Percentiles rank a stretch among this genome's conserved stretches.
Evolutionary conservation across 2,888 invertebrate species (phyloP).

Genomic region (Cephus pygmeus): DNA sequence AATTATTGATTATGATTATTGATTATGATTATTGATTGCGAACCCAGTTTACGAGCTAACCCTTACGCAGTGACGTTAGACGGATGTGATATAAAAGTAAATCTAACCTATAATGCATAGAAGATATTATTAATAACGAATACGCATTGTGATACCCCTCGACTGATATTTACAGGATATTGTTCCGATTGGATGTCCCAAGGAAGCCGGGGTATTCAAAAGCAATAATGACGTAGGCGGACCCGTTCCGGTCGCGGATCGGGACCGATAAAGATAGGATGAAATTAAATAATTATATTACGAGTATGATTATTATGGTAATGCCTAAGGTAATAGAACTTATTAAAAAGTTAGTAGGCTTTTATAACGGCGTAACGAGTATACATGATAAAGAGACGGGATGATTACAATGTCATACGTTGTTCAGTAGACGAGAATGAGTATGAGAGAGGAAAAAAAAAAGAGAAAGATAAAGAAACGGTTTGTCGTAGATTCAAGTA

Average conservation of each 20-base stretch:
- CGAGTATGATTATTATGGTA: conserved; percentile 7
- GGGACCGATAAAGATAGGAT: conserved; percentile 39
- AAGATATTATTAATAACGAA: conserved; percentile 27
- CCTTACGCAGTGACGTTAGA: conserved; percentile 32
- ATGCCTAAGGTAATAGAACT: conserved; percentile 1
- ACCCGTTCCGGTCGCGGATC: conserved; percentile 37
- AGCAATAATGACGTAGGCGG: conserved; percentile 63
- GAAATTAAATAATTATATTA: conserved; percentile 13
- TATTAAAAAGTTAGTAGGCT: conserved; percentile 1
- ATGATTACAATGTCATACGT: neutral
- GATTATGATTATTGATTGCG: conserved; percentile 39
- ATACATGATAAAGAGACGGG: neutral
- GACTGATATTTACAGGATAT: conserved; percentile 66
- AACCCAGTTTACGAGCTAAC: conserved; percentile 26
- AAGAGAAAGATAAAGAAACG: conserved; percentile 10
- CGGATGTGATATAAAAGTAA: conserved; percentile 47
- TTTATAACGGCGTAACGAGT: conserved; percentile 3
- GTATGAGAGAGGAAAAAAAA: neutral
- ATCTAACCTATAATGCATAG: conserved; percentile 24
- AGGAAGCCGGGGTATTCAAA: conserved; percentile 65
- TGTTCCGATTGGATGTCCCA: conserved; percentile 65
- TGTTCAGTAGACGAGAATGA: neutral
- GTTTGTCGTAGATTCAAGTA: conserved; percentile 27
- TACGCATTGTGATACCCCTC: conserved; percentile 58
- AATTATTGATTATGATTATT: conserved; percentile 32